Evolutionary conservation across 1,140 invertebrate species (phyloP).

Genomic region (Diachasmimorpha longicaudata): DNA sequence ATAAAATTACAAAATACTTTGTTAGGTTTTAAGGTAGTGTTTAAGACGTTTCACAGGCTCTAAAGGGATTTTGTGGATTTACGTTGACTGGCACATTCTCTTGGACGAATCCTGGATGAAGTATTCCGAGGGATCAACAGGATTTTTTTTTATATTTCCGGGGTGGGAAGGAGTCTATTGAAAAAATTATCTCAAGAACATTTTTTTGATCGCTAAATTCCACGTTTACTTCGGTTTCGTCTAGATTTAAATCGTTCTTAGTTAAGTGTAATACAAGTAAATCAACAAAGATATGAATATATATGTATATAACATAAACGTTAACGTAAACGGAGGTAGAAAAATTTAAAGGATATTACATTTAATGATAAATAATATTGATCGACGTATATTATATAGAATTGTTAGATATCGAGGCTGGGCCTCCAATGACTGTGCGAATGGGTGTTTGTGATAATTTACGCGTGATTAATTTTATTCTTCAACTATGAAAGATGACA

Average conservation of each 20-base stretch:
- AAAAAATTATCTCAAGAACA: no score
- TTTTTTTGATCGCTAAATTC: neutral
- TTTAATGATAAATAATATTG: slow-evolving; percentile 34
- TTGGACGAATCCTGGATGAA: no score
- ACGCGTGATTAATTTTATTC: neutral
- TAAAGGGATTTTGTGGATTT: neutral
- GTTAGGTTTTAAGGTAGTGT: neutral
- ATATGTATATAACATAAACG: slow-evolving; percentile 26
- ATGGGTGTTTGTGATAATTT: slow-evolving; percentile 9
- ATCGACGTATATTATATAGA: slow-evolving; percentile 41
- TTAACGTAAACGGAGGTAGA: slow-evolving; percentile 25
- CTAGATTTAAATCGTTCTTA: neutral
- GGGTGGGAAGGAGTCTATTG: no score
- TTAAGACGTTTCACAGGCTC: neutral
- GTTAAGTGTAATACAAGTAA: neutral
- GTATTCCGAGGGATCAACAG: no score
- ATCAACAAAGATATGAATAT: slow-evolving; percentile 25
- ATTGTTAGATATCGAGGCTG: slow-evolving; percentile 44
- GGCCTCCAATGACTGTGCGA: slow-evolving; percentile 35
- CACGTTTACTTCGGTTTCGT: neutral
- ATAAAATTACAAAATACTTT: neutral
- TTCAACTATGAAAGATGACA: neutral
- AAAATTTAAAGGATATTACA: slow-evolving; percentile 22
- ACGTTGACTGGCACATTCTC: no score
- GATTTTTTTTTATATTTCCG: no score